Evolutionary conservation across 2,113 vertebrate genomes (phyloP).

Genomic region (Nerophis lumbriciformis): DNA sequence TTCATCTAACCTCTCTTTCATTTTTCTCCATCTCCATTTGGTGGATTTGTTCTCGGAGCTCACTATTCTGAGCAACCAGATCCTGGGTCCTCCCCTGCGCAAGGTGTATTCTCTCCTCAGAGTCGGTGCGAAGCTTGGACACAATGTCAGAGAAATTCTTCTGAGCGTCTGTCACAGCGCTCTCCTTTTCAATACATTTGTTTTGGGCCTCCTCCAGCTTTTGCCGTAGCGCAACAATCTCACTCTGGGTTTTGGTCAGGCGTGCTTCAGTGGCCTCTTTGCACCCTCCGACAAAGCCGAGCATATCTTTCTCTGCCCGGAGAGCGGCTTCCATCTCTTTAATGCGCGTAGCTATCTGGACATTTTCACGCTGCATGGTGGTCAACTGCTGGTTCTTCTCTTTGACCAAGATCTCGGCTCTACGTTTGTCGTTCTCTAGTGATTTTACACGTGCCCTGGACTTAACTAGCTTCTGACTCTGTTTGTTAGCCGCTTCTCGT

Average conservation of each 20-base stretch:
- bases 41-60: conserved; percentile 79
- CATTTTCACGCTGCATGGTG: conserved; percentile 74
- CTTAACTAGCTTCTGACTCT: conserved; percentile 82
- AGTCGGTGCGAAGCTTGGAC: conserved; percentile 77
- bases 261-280: conserved; percentile 84
- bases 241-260: conserved; percentile 82
- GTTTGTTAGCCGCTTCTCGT: conserved; percentile 67
- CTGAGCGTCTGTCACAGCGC: conserved; percentile 78
- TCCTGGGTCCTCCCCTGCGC: conserved; percentile 86
- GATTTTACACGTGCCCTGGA: conserved; percentile 75
- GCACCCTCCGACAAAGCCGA: conserved; percentile 70
- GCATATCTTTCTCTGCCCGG: conserved; percentile 74
- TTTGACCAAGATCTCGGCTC: conserved; percentile 69
- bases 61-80: conserved; percentile 70
- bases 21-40: conserved; percentile 83
- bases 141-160: conserved; percentile 82
- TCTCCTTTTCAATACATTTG: conserved; percentile 80
- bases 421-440: conserved; percentile 81
- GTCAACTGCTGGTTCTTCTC: conserved; percentile 81
- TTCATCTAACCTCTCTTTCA: conserved; percentile 79
- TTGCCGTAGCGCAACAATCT: conserved; percentile 80
- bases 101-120: conserved; percentile 78
- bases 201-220: conserved; percentile 84
- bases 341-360: conserved; percentile 61
- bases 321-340: conserved; percentile 75